These are phyloP conservation scores for Oophaga pumilio DNA, from an alignment of 2,113 vertebrate genomes.

Conservation along the genomic window DNA sequence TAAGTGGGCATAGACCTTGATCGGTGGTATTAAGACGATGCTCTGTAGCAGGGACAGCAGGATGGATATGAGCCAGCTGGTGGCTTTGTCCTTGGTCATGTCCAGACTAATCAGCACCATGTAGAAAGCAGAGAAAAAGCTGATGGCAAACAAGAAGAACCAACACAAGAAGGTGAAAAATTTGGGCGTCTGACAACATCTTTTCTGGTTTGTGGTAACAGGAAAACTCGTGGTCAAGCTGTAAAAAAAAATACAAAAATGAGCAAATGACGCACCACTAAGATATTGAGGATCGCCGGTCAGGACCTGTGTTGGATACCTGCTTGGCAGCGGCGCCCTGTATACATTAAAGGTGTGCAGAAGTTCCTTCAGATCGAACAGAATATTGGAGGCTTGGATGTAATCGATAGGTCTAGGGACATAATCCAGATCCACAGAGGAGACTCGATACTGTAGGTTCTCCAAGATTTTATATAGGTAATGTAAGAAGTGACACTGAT, in stretches of 20 bases:
- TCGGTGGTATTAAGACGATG: conserved; percentile 63
- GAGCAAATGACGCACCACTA: neutral
- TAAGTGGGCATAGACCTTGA: conserved; percentile 59
- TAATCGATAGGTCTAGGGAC: conserved; percentile 11
- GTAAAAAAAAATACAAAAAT: conserved; percentile 15
- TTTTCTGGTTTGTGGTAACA: neutral
- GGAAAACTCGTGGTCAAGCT: conserved; percentile 60
- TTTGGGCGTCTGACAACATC: neutral
- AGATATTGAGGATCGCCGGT: neutral
- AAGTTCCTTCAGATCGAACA: conserved; percentile 52
- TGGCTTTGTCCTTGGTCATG: conserved; percentile 63
- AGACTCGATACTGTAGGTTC: conserved; percentile 41
- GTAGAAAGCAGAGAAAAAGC: conserved; percentile 63
- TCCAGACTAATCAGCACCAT: conserved; percentile 65
- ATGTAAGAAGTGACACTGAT: conserved; percentile 38
- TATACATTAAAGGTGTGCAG: conserved; percentile 15
- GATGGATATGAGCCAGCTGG: conserved; percentile 64
- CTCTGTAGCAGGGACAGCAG: conserved; percentile 63
- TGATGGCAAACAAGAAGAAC: conserved; percentile 58
- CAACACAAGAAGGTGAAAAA: conserved; percentile 59
- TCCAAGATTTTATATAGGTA: conserved; percentile 59
- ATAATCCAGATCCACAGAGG: neutral
- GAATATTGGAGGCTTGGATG: conserved; percentile 28
- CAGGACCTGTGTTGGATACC: conserved; percentile 7
- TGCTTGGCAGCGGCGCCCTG: neutral